Conservation (phyloP, 1,140 invertebrate genomes). For the Dinoponera quadriceps region DNA sequence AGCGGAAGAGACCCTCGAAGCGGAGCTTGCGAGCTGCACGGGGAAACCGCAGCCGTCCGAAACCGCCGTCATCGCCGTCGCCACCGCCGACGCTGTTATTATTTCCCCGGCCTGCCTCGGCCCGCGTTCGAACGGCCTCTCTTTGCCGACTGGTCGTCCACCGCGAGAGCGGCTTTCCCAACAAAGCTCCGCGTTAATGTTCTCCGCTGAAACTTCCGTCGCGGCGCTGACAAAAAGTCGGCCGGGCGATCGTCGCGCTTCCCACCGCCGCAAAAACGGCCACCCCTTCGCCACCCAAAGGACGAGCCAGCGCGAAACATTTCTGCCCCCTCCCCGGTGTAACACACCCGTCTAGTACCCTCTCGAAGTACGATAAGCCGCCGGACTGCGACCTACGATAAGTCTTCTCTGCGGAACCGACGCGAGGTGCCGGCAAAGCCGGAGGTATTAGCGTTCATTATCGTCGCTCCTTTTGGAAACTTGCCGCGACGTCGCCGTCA, state of each 20-base stretch:
- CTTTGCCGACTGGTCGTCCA: conserved; percentile 4
- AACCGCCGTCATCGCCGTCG: conserved; percentile 48
- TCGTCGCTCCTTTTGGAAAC: conserved; percentile 11
- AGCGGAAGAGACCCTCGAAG: conserved; percentile 58
- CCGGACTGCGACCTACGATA: background rate
- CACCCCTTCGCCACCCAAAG: conserved; percentile 28
- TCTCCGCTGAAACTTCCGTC: conserved; percentile 3
- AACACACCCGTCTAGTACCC: background rate
- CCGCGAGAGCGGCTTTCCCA: conserved; percentile 40
- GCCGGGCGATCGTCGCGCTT: conserved; percentile 23
- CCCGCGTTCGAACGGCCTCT: background rate
- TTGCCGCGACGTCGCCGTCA: too few species aligned
- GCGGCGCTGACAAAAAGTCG: conserved; percentile 25
- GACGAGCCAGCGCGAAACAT: background rate
- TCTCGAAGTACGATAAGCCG: conserved; percentile 33
- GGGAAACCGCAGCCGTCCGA: conserved; percentile 73
- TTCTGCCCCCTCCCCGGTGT: conserved; percentile 28
- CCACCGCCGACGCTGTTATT: conserved; percentile 26
- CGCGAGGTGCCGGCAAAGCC: background rate
- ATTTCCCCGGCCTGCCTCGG: conserved; percentile 30
- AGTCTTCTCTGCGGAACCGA: background rate
- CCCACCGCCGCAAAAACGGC: conserved; percentile 37
- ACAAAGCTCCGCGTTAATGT: conserved; percentile 55
- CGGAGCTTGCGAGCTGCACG: conserved; percentile 59
- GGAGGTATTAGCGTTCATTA: conserved; percentile 1